Evolutionary conservation across 2,888 invertebrate genomes (phyloP), one percentile per base, ranked within the genome.

Genomic region (Charanyca ferruginea): DNA sequence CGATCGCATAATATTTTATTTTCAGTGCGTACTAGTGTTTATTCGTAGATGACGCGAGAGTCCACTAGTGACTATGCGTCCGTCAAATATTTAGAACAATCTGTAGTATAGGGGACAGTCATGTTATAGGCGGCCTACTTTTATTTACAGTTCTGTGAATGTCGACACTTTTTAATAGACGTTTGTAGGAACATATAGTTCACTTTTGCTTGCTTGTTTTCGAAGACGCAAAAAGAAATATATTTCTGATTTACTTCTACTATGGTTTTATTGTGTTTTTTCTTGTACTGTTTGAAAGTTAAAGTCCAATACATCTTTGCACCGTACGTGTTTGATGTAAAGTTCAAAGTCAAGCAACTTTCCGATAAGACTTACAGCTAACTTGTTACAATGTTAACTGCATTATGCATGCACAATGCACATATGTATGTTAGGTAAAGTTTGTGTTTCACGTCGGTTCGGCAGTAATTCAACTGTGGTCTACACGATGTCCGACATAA

Each of bases 1-100:
- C 89, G 91, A 94, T 93, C 92, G 90, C 90, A 91, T 90, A 90
- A 89, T 92, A 92, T 94, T 93, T 93, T 94, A 94, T 93, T 94
- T 93, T 91, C 91, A 91, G 90, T 92, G 87, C 89, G 92, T 92
- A 93, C 90, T 91, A 90, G 85, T 87, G 91, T 93, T 93, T 93
- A 93, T 94, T 93, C 89, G 91, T 90, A 90, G 93, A 91, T 90
- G 88, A 87, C 85, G 84, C 81, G 83, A 75, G 76, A 73, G 65
- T 69, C 72, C 77, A 73, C 81, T 74, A 79, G 79, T 87, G 84
- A 85, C 81, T 83, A 68, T 75, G 52, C 72, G 79, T 71, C 70
- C 74, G 85, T 85, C 85, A 80, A 80, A 74, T 80, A 80, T 90
- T 85, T 86, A 87, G 87, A 85, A 88, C 88, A 83, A 87, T 87